Evolutionary conservation across 92 coral and sea anemone species (phyloP).

Genomic region (Zoanthus gigantus): DNA sequence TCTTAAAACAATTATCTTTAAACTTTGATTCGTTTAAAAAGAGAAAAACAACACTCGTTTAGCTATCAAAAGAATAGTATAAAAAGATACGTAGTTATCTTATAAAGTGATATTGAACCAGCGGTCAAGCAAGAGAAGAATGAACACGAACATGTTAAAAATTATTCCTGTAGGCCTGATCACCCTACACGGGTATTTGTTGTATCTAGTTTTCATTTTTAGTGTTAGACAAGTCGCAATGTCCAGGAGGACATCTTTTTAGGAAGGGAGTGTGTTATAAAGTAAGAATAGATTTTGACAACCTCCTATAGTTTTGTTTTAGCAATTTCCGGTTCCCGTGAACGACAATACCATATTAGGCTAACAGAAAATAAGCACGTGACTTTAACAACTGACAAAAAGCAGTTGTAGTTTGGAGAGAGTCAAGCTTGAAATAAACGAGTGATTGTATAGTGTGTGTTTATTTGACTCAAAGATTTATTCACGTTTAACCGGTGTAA

Average conservation of each 20-base stretch:
- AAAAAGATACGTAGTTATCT: slow-evolving; percentile 17
- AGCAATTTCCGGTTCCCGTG: background rate
- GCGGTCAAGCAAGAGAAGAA: background rate
- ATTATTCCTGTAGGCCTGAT: slow-evolving; percentile 13
- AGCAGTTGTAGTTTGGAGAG: no score
- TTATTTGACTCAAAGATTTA: background rate
- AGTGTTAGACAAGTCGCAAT: background rate
- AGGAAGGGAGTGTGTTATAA: slow-evolving; percentile 26
- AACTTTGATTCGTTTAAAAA: background rate
- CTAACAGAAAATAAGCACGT: no score
- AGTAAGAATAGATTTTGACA: no score
- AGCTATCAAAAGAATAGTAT: background rate
- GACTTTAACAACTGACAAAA: no score
- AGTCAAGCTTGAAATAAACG: no score
- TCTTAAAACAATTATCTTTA: background rate
- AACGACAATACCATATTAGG: no score
- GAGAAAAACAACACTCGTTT: slow-evolving; percentile 13
- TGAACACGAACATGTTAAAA: background rate
- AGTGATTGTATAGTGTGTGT: no score
- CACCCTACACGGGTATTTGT: slow-evolving; percentile 30
- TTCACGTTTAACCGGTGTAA: no score
- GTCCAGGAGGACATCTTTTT: slow-evolving; percentile 35
- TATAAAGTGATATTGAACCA: slow-evolving; percentile 10
- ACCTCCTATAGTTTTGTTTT: background rate
- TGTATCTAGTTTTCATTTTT: slow-evolving; percentile 30